Evolutionary conservation across 2,888 invertebrate species (phyloP), one percentile per base, ranked within the genome.

Genomic region (Leptopilina syphax): DNA sequence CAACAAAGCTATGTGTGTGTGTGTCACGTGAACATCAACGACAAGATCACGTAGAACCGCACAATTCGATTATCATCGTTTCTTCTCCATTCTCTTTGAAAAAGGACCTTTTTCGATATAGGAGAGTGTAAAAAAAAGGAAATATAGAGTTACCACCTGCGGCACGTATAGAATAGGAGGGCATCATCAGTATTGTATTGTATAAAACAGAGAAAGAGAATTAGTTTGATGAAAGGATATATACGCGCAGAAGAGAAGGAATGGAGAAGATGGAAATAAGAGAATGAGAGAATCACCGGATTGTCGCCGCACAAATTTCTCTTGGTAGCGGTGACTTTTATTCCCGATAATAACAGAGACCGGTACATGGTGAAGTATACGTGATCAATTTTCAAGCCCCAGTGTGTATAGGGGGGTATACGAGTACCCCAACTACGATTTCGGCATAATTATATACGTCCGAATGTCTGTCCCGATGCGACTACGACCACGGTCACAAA

Each of bases 251-350:
- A 47, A 76, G 34, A 76, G 66, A 73, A 79, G 65, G 47, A 27
- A 68, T 41, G 50, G 60, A 70, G 76, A 76, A 65, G 77, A 65
- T 77, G 70, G 41, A 73, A 80, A 77, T 77, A 81, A 79, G 77
- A 57, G 77, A 78, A 34, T 81, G 79, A 79, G 81, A 83, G 80
- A 84, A 81, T 82, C 79, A 82, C 84, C 83, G 86, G 88, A 90
- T 89, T 91, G 91, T 91, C 91, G 90, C 88, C 89, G 88, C 87
- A 85, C 84, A 87, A 87, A 88, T 88, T 86, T 86, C 84, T 85
- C 85, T 83, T 86, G 88, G 91, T 91, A 91, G 92, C 92, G 91
- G 91, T 92, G 92, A 92, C 92, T 92, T 91, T 92, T 92, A 92
- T 91, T 92, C 90, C 88, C 90, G 90, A 92, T 92, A 92, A 92